These are phyloP conservation scores for Clitarchus hookeri DNA, from an alignment of 2,888 invertebrate species.

Conservation along the genomic window DNA sequence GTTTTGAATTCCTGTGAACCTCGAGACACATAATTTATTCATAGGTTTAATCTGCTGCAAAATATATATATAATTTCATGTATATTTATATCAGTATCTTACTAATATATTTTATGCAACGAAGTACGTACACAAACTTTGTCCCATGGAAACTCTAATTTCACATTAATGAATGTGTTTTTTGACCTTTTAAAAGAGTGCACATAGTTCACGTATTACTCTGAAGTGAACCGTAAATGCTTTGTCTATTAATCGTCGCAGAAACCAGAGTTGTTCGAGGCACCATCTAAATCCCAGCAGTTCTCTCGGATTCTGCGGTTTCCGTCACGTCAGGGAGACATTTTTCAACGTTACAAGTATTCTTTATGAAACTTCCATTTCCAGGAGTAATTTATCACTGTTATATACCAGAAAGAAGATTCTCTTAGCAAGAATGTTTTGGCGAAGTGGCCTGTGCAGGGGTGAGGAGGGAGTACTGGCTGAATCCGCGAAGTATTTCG, in stretches of 20 bases:
- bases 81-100: no score
- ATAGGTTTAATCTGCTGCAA: no score
- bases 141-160: no score
- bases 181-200: no score
- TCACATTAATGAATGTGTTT: no score
- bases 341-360: conserved; percentile 4
- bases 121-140: no score
- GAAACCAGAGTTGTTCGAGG: not conserved
- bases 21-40: no score
- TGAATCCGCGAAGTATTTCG: not conserved
- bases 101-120: no score
- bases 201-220: no score
- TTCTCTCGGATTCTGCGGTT: not conserved
- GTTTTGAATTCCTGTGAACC: no score
- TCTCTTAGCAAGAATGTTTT: not conserved
- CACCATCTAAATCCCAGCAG: not conserved
- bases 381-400: conserved; percentile 9
- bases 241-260: not conserved
- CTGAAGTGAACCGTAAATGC: not conserved
- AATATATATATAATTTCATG: no score
- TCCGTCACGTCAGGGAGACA: conserved; percentile 3
- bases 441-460: not conserved
- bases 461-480: no score
- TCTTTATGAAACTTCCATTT: conserved; percentile 14
- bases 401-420: not conserved